Percentiles rank a stretch among this genome's conserved stretches.
Evolutionary conservation across 2,113 vertebrate genomes (phyloP).

Genomic region (Seriola quinqueradiata): DNA sequence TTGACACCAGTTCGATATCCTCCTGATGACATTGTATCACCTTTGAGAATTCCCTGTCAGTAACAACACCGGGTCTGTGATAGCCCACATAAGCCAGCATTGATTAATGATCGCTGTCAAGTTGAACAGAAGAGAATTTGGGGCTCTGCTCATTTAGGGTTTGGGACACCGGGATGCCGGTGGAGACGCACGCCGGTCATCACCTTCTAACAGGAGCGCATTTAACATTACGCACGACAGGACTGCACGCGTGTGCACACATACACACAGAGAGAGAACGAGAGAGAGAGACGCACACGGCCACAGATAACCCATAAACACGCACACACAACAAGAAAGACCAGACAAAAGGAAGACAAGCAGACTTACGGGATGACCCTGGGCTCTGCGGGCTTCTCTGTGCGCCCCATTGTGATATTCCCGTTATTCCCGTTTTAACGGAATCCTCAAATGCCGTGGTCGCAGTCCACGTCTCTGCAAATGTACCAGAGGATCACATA

Average conservation of each 20-base stretch:
- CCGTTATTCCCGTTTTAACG: conserved; percentile 50
- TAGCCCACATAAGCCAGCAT: neutral
- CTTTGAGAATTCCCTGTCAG: conserved; percentile 54
- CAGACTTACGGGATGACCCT: conserved; percentile 83
- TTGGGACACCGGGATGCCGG: conserved; percentile 34
- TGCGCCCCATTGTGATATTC: conserved; percentile 59
- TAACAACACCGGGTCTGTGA: neutral
- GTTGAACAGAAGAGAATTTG: conserved; percentile 24
- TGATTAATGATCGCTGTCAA: conserved; percentile 25
- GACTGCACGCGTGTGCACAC: conserved; percentile 28
- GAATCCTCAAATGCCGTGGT: conserved; percentile 93
- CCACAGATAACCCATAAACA: conserved; percentile 28
- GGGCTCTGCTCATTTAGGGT: conserved; percentile 23
- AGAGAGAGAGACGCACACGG: neutral
- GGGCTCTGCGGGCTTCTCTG: conserved; percentile 66
- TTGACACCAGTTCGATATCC: conserved; percentile 48
- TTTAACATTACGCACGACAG: conserved; percentile 65
- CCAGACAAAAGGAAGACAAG: neutral
- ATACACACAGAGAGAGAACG: conserved; percentile 7
- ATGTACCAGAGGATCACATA: conserved; percentile 99
- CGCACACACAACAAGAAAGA: conserved; percentile 13
- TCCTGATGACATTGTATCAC: conserved; percentile 72
- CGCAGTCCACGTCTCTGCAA: conserved; percentile 98
- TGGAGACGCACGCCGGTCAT: conserved; percentile 64
- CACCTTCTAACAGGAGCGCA: conserved; percentile 61